Evolutionary conservation across 2,113 vertebrate genomes (phyloP).

Genomic region (Pithys albifrons): DNA sequence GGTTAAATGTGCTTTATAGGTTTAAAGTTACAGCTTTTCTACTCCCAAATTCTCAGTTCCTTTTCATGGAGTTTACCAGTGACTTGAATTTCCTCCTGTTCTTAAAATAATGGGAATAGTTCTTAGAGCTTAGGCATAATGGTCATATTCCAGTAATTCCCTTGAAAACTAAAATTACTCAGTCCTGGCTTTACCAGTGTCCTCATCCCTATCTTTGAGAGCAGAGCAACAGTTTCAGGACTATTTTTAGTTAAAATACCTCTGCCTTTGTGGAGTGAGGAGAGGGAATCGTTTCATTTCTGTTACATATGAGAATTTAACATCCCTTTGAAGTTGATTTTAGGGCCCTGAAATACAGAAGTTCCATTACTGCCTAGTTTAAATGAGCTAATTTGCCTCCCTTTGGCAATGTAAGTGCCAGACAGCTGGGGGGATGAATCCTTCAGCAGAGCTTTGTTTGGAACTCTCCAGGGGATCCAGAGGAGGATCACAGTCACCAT

Average conservation of each 20-base stretch:
- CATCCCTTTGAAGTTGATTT: background rate
- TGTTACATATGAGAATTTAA: background rate
- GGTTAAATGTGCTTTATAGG: background rate
- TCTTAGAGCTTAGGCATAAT: background rate
- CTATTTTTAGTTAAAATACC: background rate
- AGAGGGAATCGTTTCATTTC: background rate
- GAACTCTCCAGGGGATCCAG: slow-evolving; percentile 88
- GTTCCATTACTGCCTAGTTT: background rate
- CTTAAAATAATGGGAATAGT: background rate
- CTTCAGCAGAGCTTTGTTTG: background rate
- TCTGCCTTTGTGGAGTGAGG: background rate
- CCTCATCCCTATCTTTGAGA: background rate
- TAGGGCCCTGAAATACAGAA: background rate
- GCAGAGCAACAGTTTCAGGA: background rate
- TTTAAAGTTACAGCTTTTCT: background rate
- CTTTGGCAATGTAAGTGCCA: background rate
- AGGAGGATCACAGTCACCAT: slow-evolving; percentile 94
- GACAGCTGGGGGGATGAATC: background rate
- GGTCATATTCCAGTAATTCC: background rate
- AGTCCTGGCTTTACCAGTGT: background rate
- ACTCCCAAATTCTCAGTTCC: background rate
- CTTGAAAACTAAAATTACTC: background rate
- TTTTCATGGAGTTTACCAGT: background rate
- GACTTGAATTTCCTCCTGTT: background rate
- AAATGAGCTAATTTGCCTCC: background rate